These are phyloP conservation scores for Nymphalis urticae DNA, from an alignment of 2,888 invertebrate genomes.

Conservation along the genomic window DNA sequence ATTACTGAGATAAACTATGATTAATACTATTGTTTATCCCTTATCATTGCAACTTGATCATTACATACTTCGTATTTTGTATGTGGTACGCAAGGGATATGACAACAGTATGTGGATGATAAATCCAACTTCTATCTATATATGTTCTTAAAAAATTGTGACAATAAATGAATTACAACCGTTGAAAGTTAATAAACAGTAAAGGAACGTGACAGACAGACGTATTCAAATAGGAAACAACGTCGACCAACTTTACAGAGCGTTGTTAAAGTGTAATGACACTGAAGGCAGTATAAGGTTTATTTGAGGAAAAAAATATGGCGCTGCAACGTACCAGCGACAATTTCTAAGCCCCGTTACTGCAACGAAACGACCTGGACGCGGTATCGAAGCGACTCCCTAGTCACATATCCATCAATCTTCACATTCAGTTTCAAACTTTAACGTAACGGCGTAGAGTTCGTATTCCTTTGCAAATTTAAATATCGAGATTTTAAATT, in stretches of 20 bases:
- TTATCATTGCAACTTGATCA: no score
- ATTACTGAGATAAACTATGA: no score
- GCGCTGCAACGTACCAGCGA: constrained; percentile 45
- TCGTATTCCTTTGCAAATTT: constrained; percentile 14
- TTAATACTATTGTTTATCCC: no score
- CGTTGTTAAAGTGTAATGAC: constrained; percentile 39
- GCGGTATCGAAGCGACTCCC: constrained; percentile 48
- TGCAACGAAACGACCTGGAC: constrained; percentile 62
- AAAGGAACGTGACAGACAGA: constrained; percentile 2
- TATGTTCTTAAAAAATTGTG: no score
- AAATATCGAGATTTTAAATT: constrained; percentile 59
- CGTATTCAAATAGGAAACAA: constrained; percentile 4
- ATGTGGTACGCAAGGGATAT: no score
- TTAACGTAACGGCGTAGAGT: constrained; percentile 1
- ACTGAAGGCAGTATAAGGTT: constrained; percentile 38
- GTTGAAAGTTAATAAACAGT: not conserved
- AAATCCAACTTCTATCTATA: no score
- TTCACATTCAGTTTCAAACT: not conserved
- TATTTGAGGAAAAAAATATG: constrained; percentile 40
- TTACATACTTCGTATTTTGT: no score
- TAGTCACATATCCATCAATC: constrained; percentile 42
- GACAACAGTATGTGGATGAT: no score
- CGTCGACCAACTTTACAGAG: constrained; percentile 25
- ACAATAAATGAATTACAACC: not conserved
- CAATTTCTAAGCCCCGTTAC: constrained; percentile 57